A percentile compares a stretch with the other conserved stretches of the same genome.
These are phyloP conservation scores for Xenentodon cancila DNA, from an alignment of 2,797 vertebrate species.

Conservation along the genomic window DNA sequence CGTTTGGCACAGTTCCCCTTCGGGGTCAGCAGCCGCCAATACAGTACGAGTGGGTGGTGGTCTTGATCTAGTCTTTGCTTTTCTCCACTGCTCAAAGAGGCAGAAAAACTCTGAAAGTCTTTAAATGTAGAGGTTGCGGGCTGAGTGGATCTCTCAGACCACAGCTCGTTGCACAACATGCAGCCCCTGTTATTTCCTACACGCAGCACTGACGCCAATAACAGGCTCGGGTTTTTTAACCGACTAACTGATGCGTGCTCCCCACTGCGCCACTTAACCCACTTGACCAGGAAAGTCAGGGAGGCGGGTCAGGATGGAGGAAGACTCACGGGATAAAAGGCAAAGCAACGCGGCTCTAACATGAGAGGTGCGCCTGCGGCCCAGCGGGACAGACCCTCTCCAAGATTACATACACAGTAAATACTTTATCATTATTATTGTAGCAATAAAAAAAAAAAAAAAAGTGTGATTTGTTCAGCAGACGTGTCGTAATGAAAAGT, in stretches of 20 bases:
- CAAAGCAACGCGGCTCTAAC: slow-evolving; percentile 3
- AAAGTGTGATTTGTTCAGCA: neutral
- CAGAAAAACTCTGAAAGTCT: slow-evolving; percentile 55
- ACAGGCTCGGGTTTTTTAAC: slow-evolving; percentile 39
- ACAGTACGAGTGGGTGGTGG: slow-evolving; percentile 45
- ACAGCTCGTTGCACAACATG: slow-evolving; percentile 55
- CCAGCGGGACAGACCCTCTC: slow-evolving; percentile 11
- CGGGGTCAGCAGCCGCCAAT: slow-evolving; percentile 62
- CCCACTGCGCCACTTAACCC: slow-evolving; percentile 65
- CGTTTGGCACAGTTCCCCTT: slow-evolving; percentile 45
- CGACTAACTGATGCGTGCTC: slow-evolving; percentile 36
- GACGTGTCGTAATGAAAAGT: neutral
- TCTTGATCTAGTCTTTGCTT: slow-evolving; percentile 54
- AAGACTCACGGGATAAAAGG: slow-evolving; percentile 40
- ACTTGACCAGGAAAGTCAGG: slow-evolving; percentile 54
- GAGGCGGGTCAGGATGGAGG: slow-evolving; percentile 21
- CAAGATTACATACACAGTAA: slow-evolving; percentile 7
- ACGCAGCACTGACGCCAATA: slow-evolving; percentile 35
- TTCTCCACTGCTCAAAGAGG: slow-evolving; percentile 56
- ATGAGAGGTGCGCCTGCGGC: slow-evolving; percentile 22
- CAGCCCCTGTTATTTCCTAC: slow-evolving; percentile 55
- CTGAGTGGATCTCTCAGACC: slow-evolving; percentile 51
- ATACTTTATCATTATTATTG: neutral
- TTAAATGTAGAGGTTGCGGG: slow-evolving; percentile 4
- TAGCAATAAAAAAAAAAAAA: no score